phyloP scores from a whole-genome alignment of 2,888 invertebrate genomes.

The Morpho achilles region DNA sequence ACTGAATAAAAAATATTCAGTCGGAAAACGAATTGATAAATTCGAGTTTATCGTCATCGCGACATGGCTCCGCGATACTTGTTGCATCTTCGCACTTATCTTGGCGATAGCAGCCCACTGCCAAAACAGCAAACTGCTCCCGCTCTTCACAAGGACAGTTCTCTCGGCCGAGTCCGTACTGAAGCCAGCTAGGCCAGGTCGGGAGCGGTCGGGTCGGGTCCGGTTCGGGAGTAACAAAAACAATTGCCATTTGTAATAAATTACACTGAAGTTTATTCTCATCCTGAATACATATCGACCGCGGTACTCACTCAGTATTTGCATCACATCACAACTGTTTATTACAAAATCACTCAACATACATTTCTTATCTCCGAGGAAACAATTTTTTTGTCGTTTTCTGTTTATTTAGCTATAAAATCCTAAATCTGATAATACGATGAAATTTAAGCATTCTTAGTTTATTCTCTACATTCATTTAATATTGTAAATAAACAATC shows the following conservation, averaged over 20 bases:
- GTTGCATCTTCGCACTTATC: too few relatives aligned
- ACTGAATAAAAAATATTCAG: too few relatives aligned
- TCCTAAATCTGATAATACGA: slow-evolving; percentile 70
- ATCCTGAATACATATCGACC: slow-evolving; percentile 75
- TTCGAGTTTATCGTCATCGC: too few relatives aligned
- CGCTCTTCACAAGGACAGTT: too few relatives aligned
- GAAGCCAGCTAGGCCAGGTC: too few relatives aligned
- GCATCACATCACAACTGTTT: slow-evolving; percentile 65
- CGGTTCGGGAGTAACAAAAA: background rate
- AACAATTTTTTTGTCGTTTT: slow-evolving; percentile 48
- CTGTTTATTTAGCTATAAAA: slow-evolving; percentile 67
- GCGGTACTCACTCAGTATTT: slow-evolving; percentile 53
- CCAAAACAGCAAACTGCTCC: too few relatives aligned
- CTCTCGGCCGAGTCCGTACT: too few relatives aligned
- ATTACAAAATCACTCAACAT: slow-evolving; percentile 69
- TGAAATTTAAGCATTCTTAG: slow-evolving; percentile 75
- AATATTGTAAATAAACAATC: slow-evolving; percentile 72
- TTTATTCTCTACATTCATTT: slow-evolving; percentile 71
- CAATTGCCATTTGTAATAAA: slow-evolving; percentile 54
- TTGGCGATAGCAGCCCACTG: too few relatives aligned
- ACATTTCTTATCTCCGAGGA: slow-evolving; percentile 61
- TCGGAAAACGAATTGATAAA: too few relatives aligned
- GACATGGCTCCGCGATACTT: too few relatives aligned
- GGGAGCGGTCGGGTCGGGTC: background rate
- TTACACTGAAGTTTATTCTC: slow-evolving; percentile 79